Conservation (phyloP, 2,113 vertebrate species). For the Archocentrus centrarchus region DNA sequence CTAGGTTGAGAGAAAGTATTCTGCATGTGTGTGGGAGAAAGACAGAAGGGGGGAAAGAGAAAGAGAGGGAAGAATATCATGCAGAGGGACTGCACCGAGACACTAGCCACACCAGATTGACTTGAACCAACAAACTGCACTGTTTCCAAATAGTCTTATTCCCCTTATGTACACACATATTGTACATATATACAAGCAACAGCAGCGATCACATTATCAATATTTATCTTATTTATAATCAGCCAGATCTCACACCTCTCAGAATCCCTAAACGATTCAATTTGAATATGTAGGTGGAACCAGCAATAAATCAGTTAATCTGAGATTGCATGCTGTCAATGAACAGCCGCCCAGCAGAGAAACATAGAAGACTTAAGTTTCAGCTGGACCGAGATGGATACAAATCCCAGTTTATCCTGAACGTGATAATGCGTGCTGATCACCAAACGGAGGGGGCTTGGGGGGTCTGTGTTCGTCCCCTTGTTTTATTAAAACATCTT, state of each 20-base stretch:
- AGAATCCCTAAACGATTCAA: neutral
- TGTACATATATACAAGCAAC: neutral
- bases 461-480: neutral
- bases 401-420: neutral
- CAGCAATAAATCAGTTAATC: neutral
- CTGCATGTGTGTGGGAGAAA: neutral
- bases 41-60: neutral
- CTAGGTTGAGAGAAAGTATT: neutral
- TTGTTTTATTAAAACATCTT: neutral
- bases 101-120: neutral
- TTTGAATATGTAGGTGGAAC: neutral
- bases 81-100: conserved; percentile 7
- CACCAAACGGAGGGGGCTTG: neutral
- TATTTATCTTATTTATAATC: neutral
- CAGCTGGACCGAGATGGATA: neutral
- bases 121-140: neutral
- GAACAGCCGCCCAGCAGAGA: neutral
- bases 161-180: neutral
- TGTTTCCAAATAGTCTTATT: neutral
- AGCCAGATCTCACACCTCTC: neutral
- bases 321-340: neutral
- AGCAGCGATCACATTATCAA: neutral
- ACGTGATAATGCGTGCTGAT: neutral
- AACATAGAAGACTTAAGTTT: conserved; percentile 24
- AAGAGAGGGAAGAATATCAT: neutral